A percentile compares a stretch with the other conserved stretches of the same genome.
These are phyloP conservation scores for Argyra leucocephala DNA, from an alignment of 2,888 invertebrate species.

Conservation along the genomic window DNA sequence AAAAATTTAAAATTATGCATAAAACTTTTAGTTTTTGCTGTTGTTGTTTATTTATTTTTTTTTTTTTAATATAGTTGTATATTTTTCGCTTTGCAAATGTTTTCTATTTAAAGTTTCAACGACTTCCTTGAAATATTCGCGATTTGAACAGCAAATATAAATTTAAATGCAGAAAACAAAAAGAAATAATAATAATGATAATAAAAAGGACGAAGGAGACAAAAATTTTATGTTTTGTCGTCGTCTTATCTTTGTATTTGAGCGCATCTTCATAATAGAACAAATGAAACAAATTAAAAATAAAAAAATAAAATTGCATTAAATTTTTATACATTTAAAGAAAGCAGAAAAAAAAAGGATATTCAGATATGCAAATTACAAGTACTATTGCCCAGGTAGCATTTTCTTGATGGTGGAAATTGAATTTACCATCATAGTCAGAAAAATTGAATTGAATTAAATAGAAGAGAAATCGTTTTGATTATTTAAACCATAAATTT, in stretches of 20 bases:
- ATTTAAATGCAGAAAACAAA: too few species aligned
- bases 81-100: too few species aligned
- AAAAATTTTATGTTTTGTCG: not conserved
- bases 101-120: slow-evolving; percentile 1
- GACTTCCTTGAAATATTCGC: slow-evolving; percentile 1
- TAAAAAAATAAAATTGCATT: slow-evolving; percentile 1
- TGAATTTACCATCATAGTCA: too few species aligned
- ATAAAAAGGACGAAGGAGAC: too few species aligned
- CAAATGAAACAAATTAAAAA: not conserved
- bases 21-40: not conserved
- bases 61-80: too few species aligned
- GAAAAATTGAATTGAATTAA: too few species aligned
- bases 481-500: too few species aligned
- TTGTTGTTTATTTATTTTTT: not conserved
- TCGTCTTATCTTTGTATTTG: not conserved
- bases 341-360: not conserved
- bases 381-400: not conserved
- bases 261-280: not conserved
- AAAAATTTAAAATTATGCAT: slow-evolving; percentile 5
- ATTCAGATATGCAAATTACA: not conserved
- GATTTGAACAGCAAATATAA: not conserved
- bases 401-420: too few species aligned
- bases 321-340: not conserved
- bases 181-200: too few species aligned
- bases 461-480: too few species aligned